Conservation (phyloP, 2,113 vertebrate genomes). For the Chaetodon auriga region DNA sequence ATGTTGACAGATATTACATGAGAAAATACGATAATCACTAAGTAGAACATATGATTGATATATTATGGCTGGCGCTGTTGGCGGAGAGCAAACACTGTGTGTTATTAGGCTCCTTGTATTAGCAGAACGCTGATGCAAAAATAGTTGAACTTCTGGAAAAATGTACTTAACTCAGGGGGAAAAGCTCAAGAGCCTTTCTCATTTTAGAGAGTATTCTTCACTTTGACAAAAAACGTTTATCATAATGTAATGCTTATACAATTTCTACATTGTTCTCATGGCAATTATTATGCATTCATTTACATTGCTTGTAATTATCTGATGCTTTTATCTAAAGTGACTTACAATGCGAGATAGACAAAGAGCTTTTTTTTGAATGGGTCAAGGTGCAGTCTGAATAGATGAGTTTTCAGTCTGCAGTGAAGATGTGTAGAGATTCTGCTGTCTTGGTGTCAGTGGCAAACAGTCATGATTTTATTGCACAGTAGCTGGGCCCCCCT, state of each 20-base stretch:
- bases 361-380: too few relatives aligned
- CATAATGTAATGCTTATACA: background rate
- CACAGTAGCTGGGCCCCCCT: too few relatives aligned
- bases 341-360: too few relatives aligned
- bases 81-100: constrained; percentile 43
- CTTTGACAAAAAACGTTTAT: background rate
- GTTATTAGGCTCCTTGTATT: constrained; percentile 28
- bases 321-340: too few relatives aligned
- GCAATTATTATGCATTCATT: background rate
- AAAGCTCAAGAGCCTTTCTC: background rate
- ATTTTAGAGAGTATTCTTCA: background rate
- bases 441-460: too few relatives aligned
- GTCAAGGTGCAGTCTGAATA: too few relatives aligned
- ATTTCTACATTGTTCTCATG: too few relatives aligned
- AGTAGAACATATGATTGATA: constrained; percentile 40
- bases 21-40: constrained; percentile 24
- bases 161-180: background rate
- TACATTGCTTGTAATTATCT: background rate
- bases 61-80: constrained; percentile 39
- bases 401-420: too few relatives aligned
- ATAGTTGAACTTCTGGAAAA: background rate
- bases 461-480: too few relatives aligned
- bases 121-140: constrained; percentile 35
- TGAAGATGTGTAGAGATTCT: too few relatives aligned
- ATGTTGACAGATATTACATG: constrained; percentile 5